A percentile compares a stretch with the other conserved stretches of the same genome.
These are phyloP conservation scores for Umimayanthus chanpuru DNA, from an alignment of 92 coral and sea anemone species.

Conservation along the genomic window DNA sequence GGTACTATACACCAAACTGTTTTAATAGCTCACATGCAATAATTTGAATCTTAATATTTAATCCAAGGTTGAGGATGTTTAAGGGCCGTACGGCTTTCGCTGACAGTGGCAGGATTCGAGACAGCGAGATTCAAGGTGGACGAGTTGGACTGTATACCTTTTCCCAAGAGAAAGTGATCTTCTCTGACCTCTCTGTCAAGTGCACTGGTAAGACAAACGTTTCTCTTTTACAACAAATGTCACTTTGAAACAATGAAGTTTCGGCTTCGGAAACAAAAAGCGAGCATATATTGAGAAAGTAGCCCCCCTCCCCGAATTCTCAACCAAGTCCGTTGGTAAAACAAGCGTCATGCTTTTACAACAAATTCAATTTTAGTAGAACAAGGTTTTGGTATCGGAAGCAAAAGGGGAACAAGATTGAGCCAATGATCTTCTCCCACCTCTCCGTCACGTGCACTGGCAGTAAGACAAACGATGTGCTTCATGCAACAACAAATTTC, in stretches of 20 bases:
- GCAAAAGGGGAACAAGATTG: conserved; percentile 16
- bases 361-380: too few relatives aligned
- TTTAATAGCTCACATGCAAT: too few relatives aligned
- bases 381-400: too few relatives aligned
- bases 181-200: conserved; percentile 78
- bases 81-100: conserved; percentile 38
- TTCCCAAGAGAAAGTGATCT: conserved; percentile 78
- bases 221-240: not conserved
- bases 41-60: too few relatives aligned
- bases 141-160: conserved; percentile 82
- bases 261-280: too few relatives aligned
- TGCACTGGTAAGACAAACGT: conserved; percentile 71
- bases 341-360: not conserved
- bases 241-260: not conserved
- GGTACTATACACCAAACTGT: too few relatives aligned
- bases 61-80: conserved; percentile 14
- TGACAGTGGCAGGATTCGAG: conserved; percentile 76
- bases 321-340: conserved; percentile 73
- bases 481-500: not conserved
- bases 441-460: conserved; percentile 72
- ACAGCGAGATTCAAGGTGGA: conserved; percentile 76
- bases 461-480: conserved; percentile 46
- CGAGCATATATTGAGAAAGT: conserved; percentile 37
- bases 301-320: conserved; percentile 79
- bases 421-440: conserved; percentile 71